Conservation (phyloP, 2,113 vertebrate species). For the Zosterops hypoxanthus region DNA sequence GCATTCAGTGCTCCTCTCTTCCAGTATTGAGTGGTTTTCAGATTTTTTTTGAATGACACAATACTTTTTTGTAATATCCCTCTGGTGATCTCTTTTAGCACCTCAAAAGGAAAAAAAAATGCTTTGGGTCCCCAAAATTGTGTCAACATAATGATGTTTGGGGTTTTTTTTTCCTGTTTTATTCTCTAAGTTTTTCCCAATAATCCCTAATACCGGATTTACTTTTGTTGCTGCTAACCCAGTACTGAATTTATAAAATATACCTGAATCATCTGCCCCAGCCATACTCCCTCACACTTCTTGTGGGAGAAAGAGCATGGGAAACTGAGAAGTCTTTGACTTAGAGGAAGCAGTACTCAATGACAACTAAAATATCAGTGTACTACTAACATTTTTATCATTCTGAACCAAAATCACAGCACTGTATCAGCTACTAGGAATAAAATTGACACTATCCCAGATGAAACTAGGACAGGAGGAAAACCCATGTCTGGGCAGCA, state of each 20-base stretch:
- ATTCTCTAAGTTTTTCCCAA: not conserved
- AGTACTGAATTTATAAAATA: not conserved
- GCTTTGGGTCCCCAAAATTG: not conserved
- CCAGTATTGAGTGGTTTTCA: not conserved
- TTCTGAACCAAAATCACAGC: not conserved
- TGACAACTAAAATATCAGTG: not conserved
- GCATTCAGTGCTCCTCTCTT: not conserved
- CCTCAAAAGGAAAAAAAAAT: not conserved
- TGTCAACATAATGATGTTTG: not conserved
- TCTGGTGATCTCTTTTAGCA: not conserved
- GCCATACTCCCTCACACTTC: not conserved
- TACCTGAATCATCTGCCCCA: fast-evolving
- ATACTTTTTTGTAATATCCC: not conserved
- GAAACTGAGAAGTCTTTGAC: not conserved
- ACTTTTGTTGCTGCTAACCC: not conserved
- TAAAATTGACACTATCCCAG: not conserved
- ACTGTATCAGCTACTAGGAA: not conserved
- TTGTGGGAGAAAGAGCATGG: not conserved
- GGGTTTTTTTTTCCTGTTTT: not conserved
- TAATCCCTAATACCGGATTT: not conserved
- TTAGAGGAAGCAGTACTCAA: not conserved
- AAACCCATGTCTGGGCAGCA: not conserved
- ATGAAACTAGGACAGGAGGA: not conserved
- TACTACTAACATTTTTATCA: not conserved
- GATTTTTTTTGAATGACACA: not conserved